phyloP scores from a whole-genome alignment of 2,888 invertebrate species.

The Dynastes maya region DNA sequence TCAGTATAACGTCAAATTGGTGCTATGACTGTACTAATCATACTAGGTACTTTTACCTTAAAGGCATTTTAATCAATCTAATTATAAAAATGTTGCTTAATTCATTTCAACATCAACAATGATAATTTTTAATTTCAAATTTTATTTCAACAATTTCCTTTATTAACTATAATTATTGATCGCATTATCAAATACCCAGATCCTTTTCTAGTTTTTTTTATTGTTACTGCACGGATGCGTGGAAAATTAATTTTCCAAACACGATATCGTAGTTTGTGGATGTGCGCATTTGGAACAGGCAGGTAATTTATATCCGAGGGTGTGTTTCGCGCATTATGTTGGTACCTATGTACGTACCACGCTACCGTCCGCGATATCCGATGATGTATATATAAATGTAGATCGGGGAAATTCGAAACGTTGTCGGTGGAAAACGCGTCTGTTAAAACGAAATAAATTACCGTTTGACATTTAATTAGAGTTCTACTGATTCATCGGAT shows the following conservation, averaged over 20 bases:
- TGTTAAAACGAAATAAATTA: constrained; percentile 22
- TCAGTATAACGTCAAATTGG: too few relatives aligned
- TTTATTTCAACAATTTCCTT: too few relatives aligned
- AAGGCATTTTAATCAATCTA: too few relatives aligned
- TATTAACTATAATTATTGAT: too few relatives aligned
- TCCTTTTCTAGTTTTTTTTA: too few relatives aligned
- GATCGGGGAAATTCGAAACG: not conserved
- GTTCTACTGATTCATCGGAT: constrained; percentile 19
- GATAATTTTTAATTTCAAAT: too few relatives aligned
- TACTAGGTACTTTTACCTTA: too few relatives aligned
- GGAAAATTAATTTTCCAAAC: not conserved
- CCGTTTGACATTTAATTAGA: constrained; percentile 30
- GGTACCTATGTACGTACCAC: not conserved
- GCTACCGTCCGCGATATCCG: not conserved
- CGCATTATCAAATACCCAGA: too few relatives aligned
- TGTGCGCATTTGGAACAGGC: not conserved
- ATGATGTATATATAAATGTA: constrained; percentile 12
- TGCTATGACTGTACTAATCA: too few relatives aligned
- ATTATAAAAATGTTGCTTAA: too few relatives aligned
- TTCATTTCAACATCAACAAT: too few relatives aligned
- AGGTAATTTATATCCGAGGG: constrained; percentile 9
- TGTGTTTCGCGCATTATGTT: not conserved
- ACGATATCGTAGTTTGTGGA: not conserved
- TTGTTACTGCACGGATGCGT: not conserved
- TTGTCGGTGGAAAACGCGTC: not conserved